Conservation (phyloP, 2,888 invertebrate genomes). For the Limenitis camilla region DNA sequence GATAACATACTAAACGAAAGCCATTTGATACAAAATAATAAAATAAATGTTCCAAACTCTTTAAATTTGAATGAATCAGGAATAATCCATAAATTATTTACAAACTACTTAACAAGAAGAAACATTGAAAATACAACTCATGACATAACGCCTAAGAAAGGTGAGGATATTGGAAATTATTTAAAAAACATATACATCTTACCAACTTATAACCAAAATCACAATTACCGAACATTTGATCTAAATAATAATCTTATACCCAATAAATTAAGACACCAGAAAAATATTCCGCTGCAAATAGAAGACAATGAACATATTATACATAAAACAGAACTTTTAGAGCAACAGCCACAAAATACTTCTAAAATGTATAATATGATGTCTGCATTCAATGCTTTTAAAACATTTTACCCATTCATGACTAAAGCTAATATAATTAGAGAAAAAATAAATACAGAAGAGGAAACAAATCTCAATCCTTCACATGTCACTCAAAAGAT, state of each 20-base stretch:
- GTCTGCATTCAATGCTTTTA: too few relatives aligned
- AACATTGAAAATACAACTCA: neutral
- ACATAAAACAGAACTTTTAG: too few relatives aligned
- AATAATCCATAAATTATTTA: slow-evolving; percentile 8
- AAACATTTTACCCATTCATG: too few relatives aligned
- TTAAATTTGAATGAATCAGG: slow-evolving; percentile 5
- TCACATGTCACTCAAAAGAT: neutral
- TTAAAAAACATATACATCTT: neutral
- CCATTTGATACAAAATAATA: slow-evolving; percentile 8
- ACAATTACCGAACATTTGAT: neutral
- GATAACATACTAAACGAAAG: neutral
- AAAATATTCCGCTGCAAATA: neutral
- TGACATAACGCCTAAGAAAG: neutral
- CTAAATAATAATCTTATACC: neutral
- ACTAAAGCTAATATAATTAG: too few relatives aligned
- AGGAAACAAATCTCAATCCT: neutral
- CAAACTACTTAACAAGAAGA: slow-evolving; percentile 1
- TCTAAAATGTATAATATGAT: too few relatives aligned
- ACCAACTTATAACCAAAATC: neutral
- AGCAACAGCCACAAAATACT: too few relatives aligned
- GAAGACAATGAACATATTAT: too few relatives aligned
- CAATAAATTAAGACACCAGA: too few relatives aligned
- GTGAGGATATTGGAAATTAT: neutral
- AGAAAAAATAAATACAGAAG: too few relatives aligned
- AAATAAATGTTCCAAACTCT: slow-evolving; percentile 5